These are phyloP conservation scores for Eurypyga helias DNA, from an alignment of 2,113 vertebrate species.

Conservation along the genomic window DNA sequence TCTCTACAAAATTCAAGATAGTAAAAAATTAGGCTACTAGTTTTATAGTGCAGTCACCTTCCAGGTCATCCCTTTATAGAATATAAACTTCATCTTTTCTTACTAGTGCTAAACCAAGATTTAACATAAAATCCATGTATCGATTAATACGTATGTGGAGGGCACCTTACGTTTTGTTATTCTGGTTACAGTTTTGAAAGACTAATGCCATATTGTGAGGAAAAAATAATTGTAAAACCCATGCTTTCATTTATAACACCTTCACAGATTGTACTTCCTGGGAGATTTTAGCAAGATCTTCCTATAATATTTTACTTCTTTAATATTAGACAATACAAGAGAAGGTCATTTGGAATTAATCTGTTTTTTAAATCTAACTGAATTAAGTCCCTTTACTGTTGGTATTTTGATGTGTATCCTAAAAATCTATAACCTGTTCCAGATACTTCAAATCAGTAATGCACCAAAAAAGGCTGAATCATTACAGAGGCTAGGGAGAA, in stretches of 20 bases:
- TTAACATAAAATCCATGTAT: background rate
- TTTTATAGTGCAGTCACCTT: background rate
- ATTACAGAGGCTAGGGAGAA: background rate
- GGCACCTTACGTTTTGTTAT: background rate
- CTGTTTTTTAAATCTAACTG: background rate
- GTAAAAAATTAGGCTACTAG: background rate
- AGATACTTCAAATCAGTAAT: background rate
- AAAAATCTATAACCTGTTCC: background rate
- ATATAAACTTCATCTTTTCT: background rate
- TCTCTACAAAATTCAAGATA: background rate
- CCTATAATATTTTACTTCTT: background rate
- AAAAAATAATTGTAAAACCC: background rate
- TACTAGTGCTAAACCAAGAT: background rate
- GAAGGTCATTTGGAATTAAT: background rate
- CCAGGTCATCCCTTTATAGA: background rate
- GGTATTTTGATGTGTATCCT: background rate
- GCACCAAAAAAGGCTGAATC: background rate
- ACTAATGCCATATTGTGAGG: accelerated
- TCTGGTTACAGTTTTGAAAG: background rate
- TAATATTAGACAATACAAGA: background rate
- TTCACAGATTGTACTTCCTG: background rate
- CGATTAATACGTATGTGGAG: background rate
- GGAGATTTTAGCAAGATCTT: background rate
- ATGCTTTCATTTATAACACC: background rate
- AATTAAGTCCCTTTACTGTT: background rate